Conservation (phyloP, 2,797 vertebrate species). For the Sylvilagus floridanus region DNA sequence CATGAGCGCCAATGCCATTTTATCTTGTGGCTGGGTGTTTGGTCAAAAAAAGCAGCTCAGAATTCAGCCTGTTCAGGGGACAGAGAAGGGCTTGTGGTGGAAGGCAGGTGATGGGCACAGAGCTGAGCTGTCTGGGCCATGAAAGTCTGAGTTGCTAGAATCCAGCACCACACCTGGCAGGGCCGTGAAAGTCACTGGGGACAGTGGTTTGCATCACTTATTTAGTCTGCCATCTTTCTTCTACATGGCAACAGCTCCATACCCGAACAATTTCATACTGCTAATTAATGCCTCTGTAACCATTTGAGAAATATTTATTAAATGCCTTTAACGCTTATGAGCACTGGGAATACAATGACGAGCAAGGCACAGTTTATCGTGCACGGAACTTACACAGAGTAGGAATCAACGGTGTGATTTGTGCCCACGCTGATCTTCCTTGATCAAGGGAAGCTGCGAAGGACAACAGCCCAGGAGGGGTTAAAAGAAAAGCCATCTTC, state of each 20-base stretch:
- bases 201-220: neutral
- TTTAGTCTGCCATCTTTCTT: neutral
- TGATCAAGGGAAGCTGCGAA: neutral
- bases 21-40: neutral
- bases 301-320: constrained; percentile 66
- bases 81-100: neutral
- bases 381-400: neutral
- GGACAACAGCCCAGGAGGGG: neutral
- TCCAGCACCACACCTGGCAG: neutral
- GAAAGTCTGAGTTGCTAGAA: neutral
- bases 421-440: neutral
- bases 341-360: constrained; percentile 18
- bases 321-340: constrained; percentile 22
- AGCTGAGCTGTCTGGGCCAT: neutral
- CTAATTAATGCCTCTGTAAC: constrained; percentile 11
- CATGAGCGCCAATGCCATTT: neutral
- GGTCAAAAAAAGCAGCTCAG: neutral
- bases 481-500: constrained; percentile 31
- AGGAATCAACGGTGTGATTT: neutral
- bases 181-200: neutral
- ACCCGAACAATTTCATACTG: neutral
- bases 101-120: neutral
- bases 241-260: neutral
- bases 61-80: neutral
- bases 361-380: neutral